Base-by-base conservation (phyloP, 2,113 vertebrate genomes). In the Isichthys henryi region DNA sequence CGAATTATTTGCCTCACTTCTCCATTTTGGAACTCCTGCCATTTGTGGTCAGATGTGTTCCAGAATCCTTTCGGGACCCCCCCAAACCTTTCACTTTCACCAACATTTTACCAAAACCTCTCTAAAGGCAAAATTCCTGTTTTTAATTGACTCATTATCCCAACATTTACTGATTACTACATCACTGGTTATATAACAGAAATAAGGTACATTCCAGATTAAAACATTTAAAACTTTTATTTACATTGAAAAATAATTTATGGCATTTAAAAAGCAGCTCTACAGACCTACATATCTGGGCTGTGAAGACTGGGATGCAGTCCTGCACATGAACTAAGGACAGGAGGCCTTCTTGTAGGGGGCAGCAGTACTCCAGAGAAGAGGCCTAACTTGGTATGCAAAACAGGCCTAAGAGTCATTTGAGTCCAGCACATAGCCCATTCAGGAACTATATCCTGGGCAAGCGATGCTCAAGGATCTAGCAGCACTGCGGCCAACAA, bases 401-500 rank as follows among this genome's bases (percentile, higher is more conserved):
- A 82, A 7, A 70, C 66, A 70, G 21, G 23, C 3, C 53, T 21
- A 56, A 74, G 74, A 5, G 11, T 80, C 35, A 80, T 17, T 48
- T 45, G 82, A 23, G 45, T 82, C 77, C 45, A 23, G 80, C 19
- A n/a, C 80, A 46, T 10, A 11, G 15, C 5, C 45, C 39, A n/a
- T 48, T 84, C 45, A 84, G 45, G 45, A 48, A 46, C 43, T 23
- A 13, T 90, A 91, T 0, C 92, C 92, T 1, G 93, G 89, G 50
- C 93, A 94, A 35, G 92, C 94, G 86, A 97, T 97, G 92, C 98
- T 97, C 91, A 97, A 95, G 0, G 97, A 98, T n/a, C 96, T 96
- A 1, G 89, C 89, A 0, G 92, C 94, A 89, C 94, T 97, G 88
- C 95, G 91, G 77, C 97, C 97, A 53, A 97, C 96, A 39, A 97